These are phyloP conservation scores for Camponotus vicinus DNA, from an alignment of 1,140 invertebrate genomes.

Conservation along the genomic window DNA sequence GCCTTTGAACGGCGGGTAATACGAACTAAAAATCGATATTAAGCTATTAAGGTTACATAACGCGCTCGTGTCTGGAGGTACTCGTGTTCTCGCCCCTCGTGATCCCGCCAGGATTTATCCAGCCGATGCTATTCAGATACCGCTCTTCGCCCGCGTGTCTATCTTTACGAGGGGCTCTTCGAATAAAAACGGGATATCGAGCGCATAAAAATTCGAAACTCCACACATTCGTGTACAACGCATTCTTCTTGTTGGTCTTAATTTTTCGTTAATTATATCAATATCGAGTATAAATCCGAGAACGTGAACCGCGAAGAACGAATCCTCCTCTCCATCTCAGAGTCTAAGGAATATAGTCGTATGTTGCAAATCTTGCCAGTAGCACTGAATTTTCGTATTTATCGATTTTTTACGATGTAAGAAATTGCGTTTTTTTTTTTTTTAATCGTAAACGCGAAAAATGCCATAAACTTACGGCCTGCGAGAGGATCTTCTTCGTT, in stretches of 20 bases:
- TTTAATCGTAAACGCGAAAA: not conserved
- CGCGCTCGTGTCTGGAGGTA: slow-evolving; percentile 62
- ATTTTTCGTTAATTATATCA: not conserved
- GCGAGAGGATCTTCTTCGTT: not conserved
- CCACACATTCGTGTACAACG: not conserved
- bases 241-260: not conserved
- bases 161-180: not conserved
- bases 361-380: not conserved
- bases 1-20: slow-evolving; percentile 79
- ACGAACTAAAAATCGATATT: slow-evolving; percentile 85
- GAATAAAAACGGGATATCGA: not conserved
- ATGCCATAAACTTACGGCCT: not conserved
- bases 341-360: not conserved
- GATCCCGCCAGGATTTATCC: not conserved
- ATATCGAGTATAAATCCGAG: not conserved
- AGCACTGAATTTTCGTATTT: slow-evolving; percentile 19
- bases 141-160: not conserved
- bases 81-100: slow-evolving; percentile 57
- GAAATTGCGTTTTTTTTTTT: not conserved
- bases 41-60: slow-evolving; percentile 78
- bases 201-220: not conserved
- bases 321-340: too few relatives aligned
- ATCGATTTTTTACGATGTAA: not conserved
- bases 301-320: not conserved
- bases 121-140: not conserved